Evolutionary conservation across 2,113 vertebrate species (phyloP), one percentile per base, ranked within the genome.

Genomic region (Halichoerus grypus): DNA sequence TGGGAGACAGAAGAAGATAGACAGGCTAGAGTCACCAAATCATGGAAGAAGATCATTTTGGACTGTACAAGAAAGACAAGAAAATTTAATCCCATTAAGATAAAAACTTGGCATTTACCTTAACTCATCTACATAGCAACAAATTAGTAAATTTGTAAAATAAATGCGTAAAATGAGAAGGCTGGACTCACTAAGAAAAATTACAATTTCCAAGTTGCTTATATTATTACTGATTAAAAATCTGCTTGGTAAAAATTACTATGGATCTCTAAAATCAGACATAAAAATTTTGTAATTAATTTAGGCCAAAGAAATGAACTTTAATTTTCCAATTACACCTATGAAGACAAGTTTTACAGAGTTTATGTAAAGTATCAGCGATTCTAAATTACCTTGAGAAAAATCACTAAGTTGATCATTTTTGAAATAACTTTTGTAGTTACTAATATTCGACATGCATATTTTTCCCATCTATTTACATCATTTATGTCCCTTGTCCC

Each of bases 211-310:
- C 26, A 46, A 91, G 1, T 82, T 95, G 67, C 72, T 1, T 69
- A 26, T 94, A 14, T 71, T 87, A 76, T 92, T 96, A 69, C 87
- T 95, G 1, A 31, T 83, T 28, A 57, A 95, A 97, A 94, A 10
- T 90, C 39, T 57, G 0, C 28, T 96, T 97, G 42, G 39, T 14
- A 83, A 26, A 96, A 90, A 79, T 86, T 71, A 0, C 69, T 57
- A 39, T 12, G 94, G 69, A 0, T 84, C 74, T 94, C 0, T 67
- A 69, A 61, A 36, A 92, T 36, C 94, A 96, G 39, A 94, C 81
- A 59, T 71, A 81, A 94, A 71, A 46, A 51, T 95, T 57, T 57
- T 71, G 1, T 81, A 79, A 61, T 86, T 95, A 90, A 94, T 81
- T 59, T 90, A 5, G 2, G 55, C 16, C 8, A 79, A 82, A 65